These are phyloP conservation scores for Orthosia incerta DNA, from an alignment of 2,888 invertebrate genomes.

Conservation along the genomic window DNA sequence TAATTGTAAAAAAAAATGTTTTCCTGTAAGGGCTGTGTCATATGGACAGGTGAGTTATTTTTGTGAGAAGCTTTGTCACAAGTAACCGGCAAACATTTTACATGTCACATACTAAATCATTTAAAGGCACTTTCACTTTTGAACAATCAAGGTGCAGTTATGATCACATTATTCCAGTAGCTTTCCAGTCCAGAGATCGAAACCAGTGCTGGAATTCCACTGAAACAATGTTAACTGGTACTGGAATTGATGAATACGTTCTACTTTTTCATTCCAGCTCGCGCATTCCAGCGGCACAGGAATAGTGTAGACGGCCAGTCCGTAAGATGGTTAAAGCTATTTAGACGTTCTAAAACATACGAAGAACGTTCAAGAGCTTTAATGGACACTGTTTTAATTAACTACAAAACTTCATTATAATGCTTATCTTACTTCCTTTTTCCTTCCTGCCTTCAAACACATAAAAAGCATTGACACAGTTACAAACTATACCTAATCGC, in stretches of 20 bases:
- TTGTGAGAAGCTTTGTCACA: constrained; percentile 5
- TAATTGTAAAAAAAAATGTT: not conserved
- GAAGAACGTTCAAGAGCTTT: not conserved
- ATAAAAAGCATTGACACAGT: constrained; percentile 9
- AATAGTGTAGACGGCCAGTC: too few relatives aligned
- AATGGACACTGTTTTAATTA: not conserved
- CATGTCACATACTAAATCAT: not conserved
- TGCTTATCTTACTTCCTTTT: constrained; percentile 7
- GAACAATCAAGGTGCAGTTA: not conserved
- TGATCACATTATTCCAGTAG: too few relatives aligned
- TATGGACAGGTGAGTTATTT: too few relatives aligned
- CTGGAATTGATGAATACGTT: too few relatives aligned
- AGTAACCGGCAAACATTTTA: not conserved
- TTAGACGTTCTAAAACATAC: not conserved
- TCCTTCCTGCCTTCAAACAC: not conserved
- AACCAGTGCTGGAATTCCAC: too few relatives aligned
- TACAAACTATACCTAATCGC: constrained; percentile 7
- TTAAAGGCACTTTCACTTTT: not conserved
- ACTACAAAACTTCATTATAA: not conserved
- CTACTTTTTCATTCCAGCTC: too few relatives aligned
- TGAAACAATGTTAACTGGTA: too few relatives aligned
- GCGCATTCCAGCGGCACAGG: too few relatives aligned
- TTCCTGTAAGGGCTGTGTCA: too few relatives aligned
- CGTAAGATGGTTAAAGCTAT: not conserved
- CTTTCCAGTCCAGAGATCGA: too few relatives aligned